Conservation (phyloP, 2,113 vertebrate species). For the Rhombomys opimus region DNA sequence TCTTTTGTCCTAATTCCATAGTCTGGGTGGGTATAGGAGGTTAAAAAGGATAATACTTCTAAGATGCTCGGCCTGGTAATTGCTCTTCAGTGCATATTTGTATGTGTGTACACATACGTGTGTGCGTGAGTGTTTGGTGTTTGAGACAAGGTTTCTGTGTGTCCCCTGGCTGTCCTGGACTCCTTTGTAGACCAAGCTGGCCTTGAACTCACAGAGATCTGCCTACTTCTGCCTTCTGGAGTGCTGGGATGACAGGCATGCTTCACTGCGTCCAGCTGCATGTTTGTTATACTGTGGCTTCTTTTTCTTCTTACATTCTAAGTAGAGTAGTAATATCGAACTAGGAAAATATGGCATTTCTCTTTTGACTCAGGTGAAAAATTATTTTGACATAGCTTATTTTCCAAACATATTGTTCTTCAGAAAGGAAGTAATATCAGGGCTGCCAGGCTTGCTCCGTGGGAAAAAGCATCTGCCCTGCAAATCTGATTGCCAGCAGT, state of each 20-base stretch:
- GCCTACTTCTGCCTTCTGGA: too few species aligned
- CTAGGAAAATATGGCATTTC: constrained; percentile 8
- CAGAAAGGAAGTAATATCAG: constrained; percentile 14
- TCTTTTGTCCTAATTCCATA: not conserved
- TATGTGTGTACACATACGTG: not conserved
- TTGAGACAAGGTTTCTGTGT: too few species aligned
- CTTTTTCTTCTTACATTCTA: not conserved
- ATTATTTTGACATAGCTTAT: not conserved
- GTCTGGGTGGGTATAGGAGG: not conserved
- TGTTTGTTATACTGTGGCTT: not conserved
- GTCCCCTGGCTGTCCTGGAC: too few species aligned
- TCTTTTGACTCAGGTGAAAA: constrained; percentile 46
- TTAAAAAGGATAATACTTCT: not conserved
- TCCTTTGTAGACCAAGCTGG: too few species aligned
- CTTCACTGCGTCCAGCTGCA: too few species aligned
- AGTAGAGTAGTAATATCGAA: not conserved
- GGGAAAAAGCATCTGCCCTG: not conserved
- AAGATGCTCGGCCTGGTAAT: not conserved
- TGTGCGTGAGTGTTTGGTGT: too few species aligned
- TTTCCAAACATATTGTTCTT: constrained; percentile 53
- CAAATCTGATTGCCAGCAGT: not conserved
- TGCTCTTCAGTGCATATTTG: not conserved
- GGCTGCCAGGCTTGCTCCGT: not conserved
- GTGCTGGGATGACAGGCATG: too few species aligned
- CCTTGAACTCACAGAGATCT: too few species aligned